A percentile compares a stretch with the other conserved stretches of the same genome.
Conservation (phyloP, 2,113 vertebrate genomes). For the Cairina moschata region DNA sequence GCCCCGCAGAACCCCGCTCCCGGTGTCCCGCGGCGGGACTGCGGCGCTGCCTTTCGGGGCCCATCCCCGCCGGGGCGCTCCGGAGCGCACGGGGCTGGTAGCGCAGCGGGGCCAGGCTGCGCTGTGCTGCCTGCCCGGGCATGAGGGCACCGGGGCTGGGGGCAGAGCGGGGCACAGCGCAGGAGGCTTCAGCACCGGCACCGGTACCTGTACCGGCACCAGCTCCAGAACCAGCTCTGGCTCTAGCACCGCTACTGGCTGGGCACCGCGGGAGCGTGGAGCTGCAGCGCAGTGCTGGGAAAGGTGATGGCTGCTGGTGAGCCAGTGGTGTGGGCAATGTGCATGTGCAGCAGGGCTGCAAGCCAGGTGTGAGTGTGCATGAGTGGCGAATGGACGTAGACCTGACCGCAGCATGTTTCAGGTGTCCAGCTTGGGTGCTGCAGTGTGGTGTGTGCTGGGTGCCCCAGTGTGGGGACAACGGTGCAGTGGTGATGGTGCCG, state of each 20-base stretch:
- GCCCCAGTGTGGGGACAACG: rapidly evolving
- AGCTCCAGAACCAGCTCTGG: not conserved
- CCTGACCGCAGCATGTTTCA: not conserved
- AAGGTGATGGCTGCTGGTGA: not conserved
- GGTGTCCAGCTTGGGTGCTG: not conserved
- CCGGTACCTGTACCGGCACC: not conserved
- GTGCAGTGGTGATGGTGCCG: rapidly evolving
- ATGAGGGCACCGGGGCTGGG: not conserved
- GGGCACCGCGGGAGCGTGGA: not conserved
- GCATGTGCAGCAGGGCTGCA: not conserved
- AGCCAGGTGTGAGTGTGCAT: not conserved
- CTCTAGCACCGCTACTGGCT: too few relatives aligned
- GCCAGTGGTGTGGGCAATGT: not conserved
- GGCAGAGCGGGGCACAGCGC: not conserved
- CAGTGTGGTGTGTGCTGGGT: not conserved
- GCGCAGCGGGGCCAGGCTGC: not conserved
- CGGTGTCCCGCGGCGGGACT: not conserved
- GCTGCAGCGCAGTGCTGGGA: not conserved
- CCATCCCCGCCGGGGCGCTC: not conserved
- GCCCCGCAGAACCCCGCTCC: not conserved
- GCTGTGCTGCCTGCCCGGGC: not conserved
- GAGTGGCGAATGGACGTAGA: rapidly evolving
- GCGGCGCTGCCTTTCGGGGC: not conserved
- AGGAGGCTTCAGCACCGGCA: not conserved
- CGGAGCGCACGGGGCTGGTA: not conserved